These are phyloP conservation scores for Neosalanx taihuensis DNA, from an alignment of 2,797 vertebrate genomes.

Conservation along the genomic window DNA sequence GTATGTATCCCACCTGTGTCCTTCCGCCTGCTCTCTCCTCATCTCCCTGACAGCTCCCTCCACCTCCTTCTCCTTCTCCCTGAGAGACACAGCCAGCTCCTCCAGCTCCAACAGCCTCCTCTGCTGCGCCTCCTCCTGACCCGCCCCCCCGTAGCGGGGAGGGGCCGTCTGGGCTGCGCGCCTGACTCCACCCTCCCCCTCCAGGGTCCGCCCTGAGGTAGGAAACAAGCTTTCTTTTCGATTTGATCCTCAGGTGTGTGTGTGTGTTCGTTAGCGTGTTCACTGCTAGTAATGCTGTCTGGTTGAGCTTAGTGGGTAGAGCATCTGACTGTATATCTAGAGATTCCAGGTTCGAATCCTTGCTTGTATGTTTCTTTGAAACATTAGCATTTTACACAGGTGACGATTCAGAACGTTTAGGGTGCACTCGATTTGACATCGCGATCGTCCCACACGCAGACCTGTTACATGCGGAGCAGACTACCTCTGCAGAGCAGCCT, in stretches of 20 bases:
- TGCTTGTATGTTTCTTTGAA: too few relatives aligned
- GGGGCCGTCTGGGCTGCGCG: constrained; percentile 74
- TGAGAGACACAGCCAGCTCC: constrained; percentile 55
- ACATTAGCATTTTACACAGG: too few relatives aligned
- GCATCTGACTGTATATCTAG: too few relatives aligned
- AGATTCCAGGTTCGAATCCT: too few relatives aligned
- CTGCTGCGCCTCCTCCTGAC: constrained; percentile 62
- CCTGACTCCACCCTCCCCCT: constrained; percentile 57
- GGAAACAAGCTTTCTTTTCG: not conserved
- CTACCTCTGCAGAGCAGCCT: constrained; percentile 52
- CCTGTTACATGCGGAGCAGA: not conserved
- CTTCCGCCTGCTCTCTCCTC: constrained; percentile 66
- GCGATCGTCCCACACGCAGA: not conserved
- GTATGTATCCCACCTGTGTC: too few relatives aligned
- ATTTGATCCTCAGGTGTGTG: not conserved
- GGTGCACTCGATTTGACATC: too few relatives aligned
- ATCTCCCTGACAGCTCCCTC: constrained; percentile 63
- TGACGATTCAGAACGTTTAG: too few relatives aligned
- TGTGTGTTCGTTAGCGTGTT: too few relatives aligned
- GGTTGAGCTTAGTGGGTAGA: too few relatives aligned
- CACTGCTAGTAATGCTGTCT: too few relatives aligned
- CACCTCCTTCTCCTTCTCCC: constrained; percentile 67
- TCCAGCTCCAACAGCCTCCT: constrained; percentile 66
- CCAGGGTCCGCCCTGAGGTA: constrained; percentile 56
- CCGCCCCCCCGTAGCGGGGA: constrained; percentile 64